Base-by-base conservation (phyloP, 2,888 invertebrate genomes). In the Nomada goodeniana region DNA sequence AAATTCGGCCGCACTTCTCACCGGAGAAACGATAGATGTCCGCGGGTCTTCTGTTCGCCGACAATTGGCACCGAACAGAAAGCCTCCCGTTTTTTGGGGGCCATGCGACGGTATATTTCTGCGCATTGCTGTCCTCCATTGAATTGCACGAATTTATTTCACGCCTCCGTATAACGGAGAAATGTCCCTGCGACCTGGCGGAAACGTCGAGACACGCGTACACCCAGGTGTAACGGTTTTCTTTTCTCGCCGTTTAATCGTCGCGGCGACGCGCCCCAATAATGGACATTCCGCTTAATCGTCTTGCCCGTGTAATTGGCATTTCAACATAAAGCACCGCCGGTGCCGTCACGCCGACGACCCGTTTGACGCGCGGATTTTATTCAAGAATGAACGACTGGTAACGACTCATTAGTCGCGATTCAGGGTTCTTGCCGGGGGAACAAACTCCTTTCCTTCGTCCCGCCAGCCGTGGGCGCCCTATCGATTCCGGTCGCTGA, bases 351-450 rank as follows among this genome's bases (percentile, higher is more conserved):
- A 70, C 80, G 69, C 75, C 61, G 55, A 23, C 82, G 59, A 55
- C 59, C 44, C 63, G 59, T 82, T 82, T 59, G 68, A 86, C 76
- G 74, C 69, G 74, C 68, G 57, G 73, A 82, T 86, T 84, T 84
- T 82, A 86, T 86, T 86, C 83, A 79, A 74, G 74, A 72, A 78
- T 65, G 78, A 72, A 80, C 72, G 86, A 71, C 77, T 76, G 72
- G 80, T 85, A 86, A 86, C 86, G 87, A 87, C 71, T 87, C 87
- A 87, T 87, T 87, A 87, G 86, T 74, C 80, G 79, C 87, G 83
- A 87, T 87, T 87, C 87, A 87, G 83, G 67, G 81, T 85, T 84
- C 86, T 86, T 86, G 85, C 63, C 83, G 69, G 73, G 73, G 76
- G 83, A 76, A 80, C 80, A 85, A 86, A 86, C 86, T 86, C 86